Evolutionary conservation across 2,113 vertebrate genomes (phyloP).

Genomic region (Gopherus flavomarginatus): DNA sequence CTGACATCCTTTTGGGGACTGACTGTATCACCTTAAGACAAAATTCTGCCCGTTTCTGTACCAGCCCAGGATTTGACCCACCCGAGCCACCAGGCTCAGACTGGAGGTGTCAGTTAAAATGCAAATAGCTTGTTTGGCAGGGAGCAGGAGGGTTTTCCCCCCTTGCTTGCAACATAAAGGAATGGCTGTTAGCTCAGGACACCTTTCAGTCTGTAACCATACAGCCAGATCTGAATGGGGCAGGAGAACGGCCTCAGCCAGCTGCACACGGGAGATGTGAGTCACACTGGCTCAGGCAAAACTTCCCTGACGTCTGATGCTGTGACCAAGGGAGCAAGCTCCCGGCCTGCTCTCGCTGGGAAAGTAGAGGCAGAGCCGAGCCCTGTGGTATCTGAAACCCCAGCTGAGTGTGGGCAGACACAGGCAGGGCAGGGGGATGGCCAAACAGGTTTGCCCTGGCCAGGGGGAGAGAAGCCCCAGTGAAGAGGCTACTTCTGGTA

Average conservation of each 20-base stretch:
- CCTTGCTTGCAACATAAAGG: neutral
- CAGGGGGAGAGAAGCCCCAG: neutral
- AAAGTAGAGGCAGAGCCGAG: neutral
- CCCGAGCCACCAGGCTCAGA: neutral
- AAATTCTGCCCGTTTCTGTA: neutral
- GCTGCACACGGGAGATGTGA: neutral
- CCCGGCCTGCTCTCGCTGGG: neutral
- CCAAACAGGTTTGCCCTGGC: neutral
- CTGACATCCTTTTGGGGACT: neutral
- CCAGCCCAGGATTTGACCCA: neutral
- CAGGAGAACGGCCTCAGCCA: neutral
- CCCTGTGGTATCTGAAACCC: neutral
- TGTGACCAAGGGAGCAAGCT: neutral
- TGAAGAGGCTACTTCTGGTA: neutral
- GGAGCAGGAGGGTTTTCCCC: neutral
- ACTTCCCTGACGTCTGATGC: neutral
- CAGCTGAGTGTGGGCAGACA: neutral
- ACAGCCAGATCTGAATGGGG: neutral
- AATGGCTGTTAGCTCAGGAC: neutral
- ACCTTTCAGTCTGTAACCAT: neutral
- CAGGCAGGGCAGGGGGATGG: neutral
- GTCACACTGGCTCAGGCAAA: neutral
- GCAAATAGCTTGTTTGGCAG: neutral
- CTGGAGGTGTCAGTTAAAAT: neutral
- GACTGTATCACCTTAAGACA: neutral